These are phyloP conservation scores for Barypeithes pellucidus DNA, from an alignment of 2,888 invertebrate genomes.

Conservation along the genomic window DNA sequence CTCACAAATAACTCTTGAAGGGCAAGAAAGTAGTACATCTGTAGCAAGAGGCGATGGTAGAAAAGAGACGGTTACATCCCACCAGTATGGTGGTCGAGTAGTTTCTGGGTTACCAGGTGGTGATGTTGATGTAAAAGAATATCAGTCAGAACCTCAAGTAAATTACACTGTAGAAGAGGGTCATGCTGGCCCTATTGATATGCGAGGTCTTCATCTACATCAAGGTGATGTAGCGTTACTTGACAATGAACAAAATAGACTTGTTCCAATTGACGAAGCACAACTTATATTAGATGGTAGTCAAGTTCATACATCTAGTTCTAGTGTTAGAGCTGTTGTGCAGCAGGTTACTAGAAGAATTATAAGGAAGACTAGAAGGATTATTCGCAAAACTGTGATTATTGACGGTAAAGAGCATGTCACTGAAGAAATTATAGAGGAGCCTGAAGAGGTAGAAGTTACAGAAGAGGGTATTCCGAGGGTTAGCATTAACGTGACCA, in stretches of 20 bases:
- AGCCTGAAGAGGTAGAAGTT: constrained; percentile 85
- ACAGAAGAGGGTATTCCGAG: constrained; percentile 82
- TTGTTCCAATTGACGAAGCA: constrained; percentile 62
- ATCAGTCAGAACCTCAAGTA: constrained; percentile 77
- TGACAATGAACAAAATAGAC: constrained; percentile 63
- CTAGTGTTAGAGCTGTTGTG: constrained; percentile 85
- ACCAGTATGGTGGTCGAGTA: constrained; percentile 78
- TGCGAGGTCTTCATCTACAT: constrained; percentile 67
- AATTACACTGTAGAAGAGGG: constrained; percentile 75
- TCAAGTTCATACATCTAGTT: constrained; percentile 76
- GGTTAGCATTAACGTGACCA: constrained; percentile 79
- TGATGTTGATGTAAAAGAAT: constrained; percentile 78
- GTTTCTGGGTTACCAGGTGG: constrained; percentile 78
- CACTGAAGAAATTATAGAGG: constrained; percentile 88
- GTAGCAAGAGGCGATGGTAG: constrained; percentile 76
- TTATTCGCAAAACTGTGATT: constrained; percentile 83
- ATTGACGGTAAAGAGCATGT: constrained; percentile 89
- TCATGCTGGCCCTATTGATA: constrained; percentile 68
- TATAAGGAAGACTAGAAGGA: constrained; percentile 82
- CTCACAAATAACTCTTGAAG: constrained; percentile 76
- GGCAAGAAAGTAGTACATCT: constrained; percentile 77
- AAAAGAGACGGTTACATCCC: constrained; percentile 76
- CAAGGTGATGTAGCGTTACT: constrained; percentile 70
- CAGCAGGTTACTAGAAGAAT: constrained; percentile 87
- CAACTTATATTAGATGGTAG: constrained; percentile 62